Percentiles rank a stretch among this genome's conserved stretches.
These are phyloP conservation scores for Plusia festucae DNA, from an alignment of 2,888 invertebrate species.

Conservation along the genomic window DNA sequence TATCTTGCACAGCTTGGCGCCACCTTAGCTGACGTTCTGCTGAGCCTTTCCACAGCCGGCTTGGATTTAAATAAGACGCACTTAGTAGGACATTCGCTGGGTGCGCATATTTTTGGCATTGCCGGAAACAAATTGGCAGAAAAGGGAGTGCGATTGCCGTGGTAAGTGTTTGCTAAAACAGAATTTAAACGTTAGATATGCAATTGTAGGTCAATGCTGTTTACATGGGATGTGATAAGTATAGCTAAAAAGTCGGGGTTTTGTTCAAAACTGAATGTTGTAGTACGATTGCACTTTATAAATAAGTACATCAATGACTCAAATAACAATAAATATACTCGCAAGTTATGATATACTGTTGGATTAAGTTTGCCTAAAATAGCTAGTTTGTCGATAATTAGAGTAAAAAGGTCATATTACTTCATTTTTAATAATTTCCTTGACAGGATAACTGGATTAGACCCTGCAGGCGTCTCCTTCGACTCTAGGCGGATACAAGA, in stretches of 20 bases:
- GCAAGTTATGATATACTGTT: too few species aligned
- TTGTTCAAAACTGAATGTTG: too few species aligned
- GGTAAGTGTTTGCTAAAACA: constrained; percentile 64
- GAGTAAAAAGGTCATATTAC: too few species aligned
- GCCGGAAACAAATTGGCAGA: constrained; percentile 73
- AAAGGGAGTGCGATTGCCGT: constrained; percentile 70
- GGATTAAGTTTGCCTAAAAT: too few species aligned
- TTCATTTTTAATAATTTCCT: constrained; percentile 2
- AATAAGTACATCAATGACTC: too few species aligned
- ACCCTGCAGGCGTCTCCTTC: constrained; percentile 76
- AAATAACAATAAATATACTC: too few species aligned
- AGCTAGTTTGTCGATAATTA: too few species aligned
- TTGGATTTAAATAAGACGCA: constrained; percentile 76
- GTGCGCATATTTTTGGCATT: constrained; percentile 82
- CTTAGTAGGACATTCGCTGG: constrained; percentile 82
- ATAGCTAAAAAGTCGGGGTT: too few species aligned
- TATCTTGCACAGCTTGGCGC: constrained; percentile 69
- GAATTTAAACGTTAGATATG: background rate
- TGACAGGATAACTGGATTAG: constrained; percentile 80
- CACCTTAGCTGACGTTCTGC: constrained; percentile 71
- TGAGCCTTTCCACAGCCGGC: constrained; percentile 70
- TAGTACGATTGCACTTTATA: too few species aligned
- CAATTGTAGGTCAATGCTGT: constrained; percentile 3
- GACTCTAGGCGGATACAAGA: constrained; percentile 66
- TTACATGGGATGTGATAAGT: background rate